Evolutionary conservation across 2,113 vertebrate genomes (phyloP).

Genomic region (Hypanus sabinus): DNA sequence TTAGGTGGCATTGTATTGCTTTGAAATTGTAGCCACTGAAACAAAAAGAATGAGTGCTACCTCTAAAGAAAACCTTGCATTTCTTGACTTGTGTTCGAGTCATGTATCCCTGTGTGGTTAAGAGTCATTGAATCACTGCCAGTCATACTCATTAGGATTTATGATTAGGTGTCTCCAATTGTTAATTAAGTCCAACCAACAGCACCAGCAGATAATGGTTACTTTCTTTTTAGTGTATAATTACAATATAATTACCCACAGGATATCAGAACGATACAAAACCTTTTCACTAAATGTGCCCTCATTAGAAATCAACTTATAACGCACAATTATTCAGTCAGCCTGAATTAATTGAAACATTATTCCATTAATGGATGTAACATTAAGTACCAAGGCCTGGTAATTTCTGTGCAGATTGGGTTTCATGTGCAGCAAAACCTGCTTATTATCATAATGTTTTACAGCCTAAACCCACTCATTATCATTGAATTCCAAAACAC

Average conservation of each 20-base stretch:
- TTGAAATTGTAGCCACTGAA: constrained; percentile 3
- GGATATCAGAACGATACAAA: constrained; percentile 79
- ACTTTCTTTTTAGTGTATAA: constrained; percentile 67
- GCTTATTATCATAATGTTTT: constrained; percentile 38
- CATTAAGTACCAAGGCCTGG: constrained; percentile 37
- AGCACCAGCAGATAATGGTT: constrained; percentile 67
- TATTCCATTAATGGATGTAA: constrained; percentile 64
- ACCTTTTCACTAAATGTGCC: constrained; percentile 71
- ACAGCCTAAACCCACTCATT: constrained; percentile 34
- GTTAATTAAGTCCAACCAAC: constrained; percentile 70
- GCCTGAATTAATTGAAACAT: constrained; percentile 79
- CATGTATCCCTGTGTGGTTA: constrained; percentile 48
- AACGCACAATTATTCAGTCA: constrained; percentile 78
- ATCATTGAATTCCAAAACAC: constrained; percentile 36
- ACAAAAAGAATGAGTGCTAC: neutral
- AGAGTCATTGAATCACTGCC: constrained; percentile 66
- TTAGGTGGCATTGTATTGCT: neutral
- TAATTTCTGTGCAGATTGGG: constrained; percentile 34
- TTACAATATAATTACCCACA: constrained; percentile 81
- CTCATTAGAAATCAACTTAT: constrained; percentile 77
- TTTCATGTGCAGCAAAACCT: constrained; percentile 36
- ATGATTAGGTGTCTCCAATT: constrained; percentile 72
- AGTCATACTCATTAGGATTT: constrained; percentile 72
- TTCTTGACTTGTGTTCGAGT: neutral
- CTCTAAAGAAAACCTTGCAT: neutral